Evolutionary conservation across 2,888 invertebrate genomes (phyloP), one percentile per base, ranked within the genome.

Genomic region (Micoletzkya japonica): DNA sequence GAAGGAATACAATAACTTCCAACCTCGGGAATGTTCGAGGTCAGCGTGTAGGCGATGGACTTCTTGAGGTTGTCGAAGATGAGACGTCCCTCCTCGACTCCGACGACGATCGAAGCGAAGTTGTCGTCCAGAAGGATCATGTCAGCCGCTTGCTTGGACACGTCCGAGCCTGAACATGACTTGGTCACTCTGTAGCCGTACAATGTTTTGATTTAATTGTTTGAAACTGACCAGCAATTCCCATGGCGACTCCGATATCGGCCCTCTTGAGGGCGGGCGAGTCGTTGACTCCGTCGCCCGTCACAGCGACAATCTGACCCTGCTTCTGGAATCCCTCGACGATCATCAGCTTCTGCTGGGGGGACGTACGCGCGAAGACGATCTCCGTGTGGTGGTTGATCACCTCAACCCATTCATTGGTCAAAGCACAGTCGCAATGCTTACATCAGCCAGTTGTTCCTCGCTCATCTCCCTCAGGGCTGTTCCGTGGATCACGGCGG

Each of bases 81-180:
- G 49, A 89, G 80, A 72, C 89, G 87, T 57, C 88, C 87, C 83
- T 89, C 88, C 82, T 93, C 93, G 26, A 93, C 91, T 0, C 92
- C 93, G 1, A 90, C 91, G 39, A 96, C 96, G 88, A 97, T 97
- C 61, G 96, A 96, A 52, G 74, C 95, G 88, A 96, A 97, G 89
- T 97, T 97, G 88, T 97, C 96, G 86, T 97, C 96, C 77, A 97
- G 90, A 82, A 97, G 89, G 86, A 97, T 96, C 97, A 97, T 97
- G 90, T 97, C 97, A 80, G 97, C 97, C 60, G 96, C 96, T 90
- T 97, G 95, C 87, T 93, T 92, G 72, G 87, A 91, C 2, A 89
- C 89, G 76, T 89, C 89, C 14, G 88, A 88, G n/a, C 89, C 89
- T 14, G 88, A 85, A 68, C 1, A 37, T 4, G 32, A 37, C 54